Evolutionary conservation across 2,888 invertebrate species (phyloP).

Genomic region (Aleiodes alternator): DNA sequence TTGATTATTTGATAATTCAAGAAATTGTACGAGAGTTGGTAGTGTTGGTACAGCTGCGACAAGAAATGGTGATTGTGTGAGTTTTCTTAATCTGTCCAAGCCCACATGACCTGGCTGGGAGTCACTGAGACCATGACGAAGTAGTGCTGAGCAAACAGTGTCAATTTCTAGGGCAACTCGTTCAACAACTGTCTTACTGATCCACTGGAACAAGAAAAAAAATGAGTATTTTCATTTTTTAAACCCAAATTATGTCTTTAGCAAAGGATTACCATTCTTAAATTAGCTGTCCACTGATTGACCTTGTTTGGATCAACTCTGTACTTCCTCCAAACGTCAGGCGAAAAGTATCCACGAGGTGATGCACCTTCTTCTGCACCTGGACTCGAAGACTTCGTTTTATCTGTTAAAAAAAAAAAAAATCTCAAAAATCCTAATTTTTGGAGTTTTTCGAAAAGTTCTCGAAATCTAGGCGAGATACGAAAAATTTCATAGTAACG

Average conservation of each 20-base stretch:
- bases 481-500: too few species aligned
- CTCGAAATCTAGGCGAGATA: too few species aligned
- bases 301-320: conserved; percentile 82
- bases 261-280: conserved; percentile 80
- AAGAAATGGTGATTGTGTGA: conserved; percentile 79
- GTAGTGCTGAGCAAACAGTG: conserved; percentile 82
- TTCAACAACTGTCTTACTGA: conserved; percentile 88
- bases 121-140: conserved; percentile 82
- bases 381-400: conserved; percentile 72
- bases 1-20: conserved; percentile 89
- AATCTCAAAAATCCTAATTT: not conserved
- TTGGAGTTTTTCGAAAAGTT: too few species aligned
- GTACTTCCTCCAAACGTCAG: conserved; percentile 80
- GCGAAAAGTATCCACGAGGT: conserved; percentile 74
- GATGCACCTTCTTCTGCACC: conserved; percentile 75
- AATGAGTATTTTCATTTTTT: not conserved
- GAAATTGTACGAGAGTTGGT: conserved; percentile 84
- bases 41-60: conserved; percentile 79
- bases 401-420: conserved; percentile 58
- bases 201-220: conserved; percentile 81
- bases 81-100: conserved; percentile 84
- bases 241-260: not conserved
- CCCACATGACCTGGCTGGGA: conserved; percentile 83
- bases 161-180: conserved; percentile 86
- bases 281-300: conserved; percentile 87